phyloP scores from a whole-genome alignment of 1,140 invertebrate genomes.

The Maniola jurtina region DNA sequence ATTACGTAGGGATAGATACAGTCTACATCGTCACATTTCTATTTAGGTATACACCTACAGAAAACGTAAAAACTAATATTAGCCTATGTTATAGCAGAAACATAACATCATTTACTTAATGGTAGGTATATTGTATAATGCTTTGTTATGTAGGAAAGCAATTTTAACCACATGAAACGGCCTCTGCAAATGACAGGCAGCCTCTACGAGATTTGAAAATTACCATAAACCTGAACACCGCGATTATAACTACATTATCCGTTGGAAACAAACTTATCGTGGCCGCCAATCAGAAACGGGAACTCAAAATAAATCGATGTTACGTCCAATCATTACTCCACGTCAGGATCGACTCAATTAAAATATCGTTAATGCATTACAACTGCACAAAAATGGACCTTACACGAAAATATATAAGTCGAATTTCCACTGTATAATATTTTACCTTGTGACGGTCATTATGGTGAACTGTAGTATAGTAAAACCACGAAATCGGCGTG shows the following conservation, averaged over 20 bases:
- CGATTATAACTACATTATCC: slow-evolving; percentile 73
- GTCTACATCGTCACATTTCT: too few species aligned
- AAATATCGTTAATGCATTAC: slow-evolving; percentile 75
- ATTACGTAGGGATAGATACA: too few species aligned
- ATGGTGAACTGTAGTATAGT: slow-evolving; percentile 73
- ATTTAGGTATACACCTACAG: too few species aligned
- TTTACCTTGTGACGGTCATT: slow-evolving; percentile 73
- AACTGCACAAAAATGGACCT: slow-evolving; percentile 56
- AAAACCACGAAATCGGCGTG: slow-evolving; percentile 77
- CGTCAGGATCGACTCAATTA: slow-evolving; percentile 78
- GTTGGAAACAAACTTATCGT: slow-evolving; percentile 76
- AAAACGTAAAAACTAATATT: too few species aligned
- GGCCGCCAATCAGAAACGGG: slow-evolving; percentile 76
- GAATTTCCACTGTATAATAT: slow-evolving; percentile 33
- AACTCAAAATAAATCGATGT: slow-evolving; percentile 78
- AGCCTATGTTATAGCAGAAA: too few species aligned
- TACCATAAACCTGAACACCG: slow-evolving; percentile 33
- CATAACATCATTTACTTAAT: too few species aligned
- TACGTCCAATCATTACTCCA: slow-evolving; percentile 78
- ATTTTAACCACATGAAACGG: slow-evolving; percentile 4
- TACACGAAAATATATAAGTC: slow-evolving; percentile 40
- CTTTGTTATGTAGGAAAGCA: slow-evolving; percentile 2
- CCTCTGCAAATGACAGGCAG: slow-evolving; percentile 9
- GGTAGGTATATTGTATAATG: neutral
- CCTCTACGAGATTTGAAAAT: slow-evolving; percentile 28